A percentile compares a stretch with the other conserved stretches of the same genome.
Evolutionary conservation across 2,797 vertebrate species (phyloP).

Genomic region (Iguana delicatissima): DNA sequence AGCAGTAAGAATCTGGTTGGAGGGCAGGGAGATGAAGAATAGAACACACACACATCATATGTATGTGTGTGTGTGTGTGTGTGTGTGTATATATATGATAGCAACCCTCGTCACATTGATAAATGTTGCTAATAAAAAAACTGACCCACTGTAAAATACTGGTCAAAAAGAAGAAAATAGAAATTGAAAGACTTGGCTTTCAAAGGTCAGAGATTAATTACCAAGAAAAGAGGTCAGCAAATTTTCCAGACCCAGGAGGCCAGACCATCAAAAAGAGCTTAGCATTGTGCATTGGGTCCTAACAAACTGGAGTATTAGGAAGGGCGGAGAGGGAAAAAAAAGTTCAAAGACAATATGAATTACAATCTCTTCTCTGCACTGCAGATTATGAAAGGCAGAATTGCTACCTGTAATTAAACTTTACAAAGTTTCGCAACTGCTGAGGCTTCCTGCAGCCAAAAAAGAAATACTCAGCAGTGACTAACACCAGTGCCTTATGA

Average conservation of each 20-base stretch:
- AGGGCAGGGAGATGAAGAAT: neutral
- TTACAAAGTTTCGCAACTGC: conserved; percentile 27
- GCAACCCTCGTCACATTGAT: conserved; percentile 45
- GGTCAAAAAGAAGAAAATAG: conserved; percentile 34
- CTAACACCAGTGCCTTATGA: too few relatives aligned
- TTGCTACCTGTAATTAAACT: conserved; percentile 6
- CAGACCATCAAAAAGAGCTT: neutral
- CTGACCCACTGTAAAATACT: neutral
- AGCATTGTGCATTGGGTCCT: conserved; percentile 18
- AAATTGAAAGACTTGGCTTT: conserved; percentile 28
- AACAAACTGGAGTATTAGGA: conserved; percentile 9
- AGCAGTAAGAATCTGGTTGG: neutral
- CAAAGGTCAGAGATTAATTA: conserved; percentile 47
- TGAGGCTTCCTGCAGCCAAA: neutral
- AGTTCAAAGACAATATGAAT: conserved; percentile 51
- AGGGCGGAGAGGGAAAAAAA: neutral
- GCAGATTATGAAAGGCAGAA: conserved; percentile 19
- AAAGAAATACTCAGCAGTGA: neutral
- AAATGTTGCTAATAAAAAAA: conserved; percentile 56
- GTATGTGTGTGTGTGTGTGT: neutral
- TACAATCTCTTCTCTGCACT: neutral
- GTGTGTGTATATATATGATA: neutral
- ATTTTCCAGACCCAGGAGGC: conserved; percentile 36
- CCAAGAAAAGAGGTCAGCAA: conserved; percentile 19
- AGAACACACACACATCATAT: too few relatives aligned